Conservation (phyloP, 92 coral and sea anemone species). For the Epizoanthus scotinus region DNA sequence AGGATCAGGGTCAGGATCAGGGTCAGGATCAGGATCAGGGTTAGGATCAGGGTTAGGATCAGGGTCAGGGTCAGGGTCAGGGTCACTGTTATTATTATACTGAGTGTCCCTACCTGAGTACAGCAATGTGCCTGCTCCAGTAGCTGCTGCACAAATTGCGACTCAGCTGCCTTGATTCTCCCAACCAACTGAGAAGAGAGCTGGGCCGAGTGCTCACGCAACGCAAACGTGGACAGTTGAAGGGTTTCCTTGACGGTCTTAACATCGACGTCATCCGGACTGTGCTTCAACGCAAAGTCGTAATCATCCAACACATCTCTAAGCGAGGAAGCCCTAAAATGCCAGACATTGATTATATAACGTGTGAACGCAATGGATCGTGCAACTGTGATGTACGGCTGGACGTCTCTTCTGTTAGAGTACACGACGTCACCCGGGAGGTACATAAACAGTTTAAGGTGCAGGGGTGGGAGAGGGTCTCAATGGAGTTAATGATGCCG, state of each 20-base stretch:
- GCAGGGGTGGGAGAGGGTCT: too few species aligned
- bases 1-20: too few species aligned
- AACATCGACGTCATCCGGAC: slow-evolving; percentile 59
- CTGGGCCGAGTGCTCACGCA: slow-evolving; percentile 66
- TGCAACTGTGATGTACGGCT: too few species aligned
- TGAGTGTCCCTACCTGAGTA: background rate
- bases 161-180: slow-evolving; percentile 8
- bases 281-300: slow-evolving; percentile 63
- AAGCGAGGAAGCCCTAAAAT: slow-evolving; percentile 53
- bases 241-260: slow-evolving; percentile 76
- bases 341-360: background rate
- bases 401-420: too few species aligned
- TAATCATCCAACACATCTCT: slow-evolving; percentile 73
- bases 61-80: too few species aligned
- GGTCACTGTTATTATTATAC: background rate
- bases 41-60: too few species aligned
- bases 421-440: too few species aligned
- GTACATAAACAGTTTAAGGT: too few species aligned
- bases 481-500: too few species aligned
- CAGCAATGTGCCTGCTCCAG: slow-evolving; percentile 19
- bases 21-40: too few species aligned
- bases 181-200: slow-evolving; percentile 68
- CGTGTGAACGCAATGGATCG: too few species aligned
- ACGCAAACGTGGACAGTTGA: slow-evolving; percentile 72
- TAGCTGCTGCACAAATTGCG: slow-evolving; percentile 4